These are phyloP conservation scores for Mamestra configurata DNA, from an alignment of 1,140 invertebrate genomes.

Conservation along the genomic window DNA sequence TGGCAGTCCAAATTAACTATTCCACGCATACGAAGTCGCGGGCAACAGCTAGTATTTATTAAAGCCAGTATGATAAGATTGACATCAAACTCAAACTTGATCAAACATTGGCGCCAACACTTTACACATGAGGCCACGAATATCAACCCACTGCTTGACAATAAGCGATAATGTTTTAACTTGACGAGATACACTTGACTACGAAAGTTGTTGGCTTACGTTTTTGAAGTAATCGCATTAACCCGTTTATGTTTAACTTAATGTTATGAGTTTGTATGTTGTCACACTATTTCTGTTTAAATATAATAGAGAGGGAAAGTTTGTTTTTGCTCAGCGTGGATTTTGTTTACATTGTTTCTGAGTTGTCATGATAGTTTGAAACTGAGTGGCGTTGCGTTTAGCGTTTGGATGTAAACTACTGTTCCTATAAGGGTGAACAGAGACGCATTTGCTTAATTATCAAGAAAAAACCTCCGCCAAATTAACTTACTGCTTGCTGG, in stretches of 20 bases:
- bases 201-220: constrained; percentile 39
- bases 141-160: constrained; percentile 37
- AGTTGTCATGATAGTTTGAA: constrained; percentile 44
- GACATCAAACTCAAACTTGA: background rate
- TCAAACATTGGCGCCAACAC: constrained; percentile 30
- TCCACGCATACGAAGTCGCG: too few species aligned
- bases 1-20: too few species aligned
- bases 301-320: constrained; percentile 30
- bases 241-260: constrained; percentile 43
- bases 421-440: background rate
- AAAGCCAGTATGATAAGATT: too few species aligned
- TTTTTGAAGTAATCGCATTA: constrained; percentile 52
- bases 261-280: constrained; percentile 43
- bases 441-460: too few species aligned
- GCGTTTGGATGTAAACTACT: constrained; percentile 15
- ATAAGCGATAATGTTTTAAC: constrained; percentile 50
- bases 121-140: constrained; percentile 10
- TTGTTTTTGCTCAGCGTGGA: constrained; percentile 29
- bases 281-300: constrained; percentile 50
- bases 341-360: constrained; percentile 41
- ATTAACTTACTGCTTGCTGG: too few species aligned
- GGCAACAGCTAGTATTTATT: too few species aligned
- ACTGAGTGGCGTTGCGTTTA: constrained; percentile 24
- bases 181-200: constrained; percentile 47
- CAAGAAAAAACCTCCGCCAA: too few species aligned